Conservation (phyloP, 23 tunicate species). For the Botrylloides violaceus region DNA sequence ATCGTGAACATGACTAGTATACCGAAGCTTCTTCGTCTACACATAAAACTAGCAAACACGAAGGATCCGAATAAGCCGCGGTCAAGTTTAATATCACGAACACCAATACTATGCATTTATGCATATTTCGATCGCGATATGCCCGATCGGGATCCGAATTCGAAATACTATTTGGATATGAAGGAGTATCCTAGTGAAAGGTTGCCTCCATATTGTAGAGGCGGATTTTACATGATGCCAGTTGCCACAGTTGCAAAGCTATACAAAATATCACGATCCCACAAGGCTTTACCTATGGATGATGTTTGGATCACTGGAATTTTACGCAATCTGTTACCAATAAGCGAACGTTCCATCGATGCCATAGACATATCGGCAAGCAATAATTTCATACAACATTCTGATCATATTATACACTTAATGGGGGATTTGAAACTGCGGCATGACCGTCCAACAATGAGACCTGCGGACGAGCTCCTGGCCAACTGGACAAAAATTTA, state of each 20-base stretch:
- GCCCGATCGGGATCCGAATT: not conserved
- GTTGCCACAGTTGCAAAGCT: conserved; percentile 1
- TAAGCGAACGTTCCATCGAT: not conserved
- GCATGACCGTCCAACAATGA: too few species aligned
- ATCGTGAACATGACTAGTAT: not conserved
- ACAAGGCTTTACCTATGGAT: conserved; percentile 22
- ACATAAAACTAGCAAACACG: not conserved
- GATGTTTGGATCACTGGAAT: conserved; percentile 23
- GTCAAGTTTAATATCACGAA: not conserved
- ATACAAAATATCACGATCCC: not conserved
- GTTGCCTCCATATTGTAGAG: conserved; percentile 14
- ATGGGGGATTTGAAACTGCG: too few species aligned
- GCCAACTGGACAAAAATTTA: too few species aligned
- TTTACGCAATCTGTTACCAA: not conserved
- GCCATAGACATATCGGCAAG: not conserved
- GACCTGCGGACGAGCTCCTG: too few species aligned
- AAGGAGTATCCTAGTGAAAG: not conserved
- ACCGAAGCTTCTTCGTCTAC: not conserved
- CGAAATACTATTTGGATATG: conserved; percentile 16
- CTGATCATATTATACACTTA: too few species aligned
- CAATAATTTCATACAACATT: too few species aligned
- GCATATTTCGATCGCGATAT: not conserved
- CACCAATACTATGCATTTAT: conserved; percentile 15
- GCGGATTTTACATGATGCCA: conserved; percentile 25
- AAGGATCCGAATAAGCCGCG: not conserved